Conservation (phyloP, 2,888 invertebrate species). For the Epinotia brunnichana region DNA sequence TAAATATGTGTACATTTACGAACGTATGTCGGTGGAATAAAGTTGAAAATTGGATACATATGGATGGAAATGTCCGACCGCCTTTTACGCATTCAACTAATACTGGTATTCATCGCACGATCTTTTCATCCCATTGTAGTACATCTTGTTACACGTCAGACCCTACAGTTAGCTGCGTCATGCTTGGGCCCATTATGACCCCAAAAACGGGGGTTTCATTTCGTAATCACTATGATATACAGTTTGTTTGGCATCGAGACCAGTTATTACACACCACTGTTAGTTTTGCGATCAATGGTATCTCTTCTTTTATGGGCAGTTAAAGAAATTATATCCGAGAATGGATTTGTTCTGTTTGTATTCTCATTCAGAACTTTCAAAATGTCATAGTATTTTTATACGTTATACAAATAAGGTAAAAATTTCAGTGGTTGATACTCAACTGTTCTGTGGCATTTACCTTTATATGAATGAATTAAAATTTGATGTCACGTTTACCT, state of each 20-base stretch:
- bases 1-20: background rate
- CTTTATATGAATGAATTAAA: too few relatives aligned
- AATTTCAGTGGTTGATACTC: too few relatives aligned
- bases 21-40: too few relatives aligned
- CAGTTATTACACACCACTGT: conserved; percentile 9
- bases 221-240: conserved; percentile 28
- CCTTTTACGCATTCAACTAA: conserved; percentile 29
- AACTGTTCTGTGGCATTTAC: too few relatives aligned
- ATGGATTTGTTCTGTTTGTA: too few relatives aligned
- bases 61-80: conserved; percentile 4
- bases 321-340: background rate
- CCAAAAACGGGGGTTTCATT: conserved; percentile 36
- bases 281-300: conserved; percentile 9
- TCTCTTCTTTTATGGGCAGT: conserved; percentile 11
- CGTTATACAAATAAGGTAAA: too few relatives aligned
- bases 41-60: too few relatives aligned
- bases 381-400: too few relatives aligned
- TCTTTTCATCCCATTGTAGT: conserved; percentile 41
- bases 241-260: conserved; percentile 26
- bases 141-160: conserved; percentile 39
- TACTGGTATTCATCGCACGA: conserved; percentile 35
- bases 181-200: conserved; percentile 33
- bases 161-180: conserved; percentile 42
- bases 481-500: too few relatives aligned
- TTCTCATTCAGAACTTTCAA: too few relatives aligned